Evolutionary conservation across 2,797 vertebrate genomes (phyloP), one percentile per base, ranked within the genome.

Genomic region (Crax fasciolata): DNA sequence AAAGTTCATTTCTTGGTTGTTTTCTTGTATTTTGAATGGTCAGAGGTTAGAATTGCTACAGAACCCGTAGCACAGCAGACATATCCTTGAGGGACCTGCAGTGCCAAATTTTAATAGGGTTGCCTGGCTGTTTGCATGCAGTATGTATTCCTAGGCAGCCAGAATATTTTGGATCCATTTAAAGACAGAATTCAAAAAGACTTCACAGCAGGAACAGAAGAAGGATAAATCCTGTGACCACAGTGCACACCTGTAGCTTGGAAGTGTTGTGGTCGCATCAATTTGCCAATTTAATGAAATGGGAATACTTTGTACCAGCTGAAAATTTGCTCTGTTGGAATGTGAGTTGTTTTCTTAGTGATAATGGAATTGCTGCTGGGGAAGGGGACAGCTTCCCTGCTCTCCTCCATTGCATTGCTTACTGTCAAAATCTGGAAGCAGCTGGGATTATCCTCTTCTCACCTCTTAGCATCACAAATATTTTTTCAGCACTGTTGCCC

Each of bases 81-180:
- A 32, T 46, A 20, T 0, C 8, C 27, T 54, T 20, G 15, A 28
- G 72, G 49, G 13, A 12, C n/a, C 35, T 2, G 0, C 55, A 57
- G 3, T 57, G 59, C 46, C 20, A 28, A 30, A 7, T 21, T 30
- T 67, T 43, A 30, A 38, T 27, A 62, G 71, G 25, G 35, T 38
- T 27, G n/a, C n/a, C 35, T 0, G 1, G 3, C 51, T 76, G 30
- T 17, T n/a, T 41, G 51, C 11, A 1, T 21, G 4, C 1, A 1
- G 23, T 35, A 16, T 11, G 58, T 46, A 6, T 58, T 87, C 9
- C 10, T 25, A 44, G 70, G 32, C 54, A 74, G 59, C 10, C 21
- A 35, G 75, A 41, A 23, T 7, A 46, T 23, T 68, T 13, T 65
- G 68, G 25, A 9, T 30, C 21, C 19, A 1, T 17, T 25, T 44